These are phyloP conservation scores for Apus apus DNA, from an alignment of 2,113 vertebrate genomes.

Conservation along the genomic window DNA sequence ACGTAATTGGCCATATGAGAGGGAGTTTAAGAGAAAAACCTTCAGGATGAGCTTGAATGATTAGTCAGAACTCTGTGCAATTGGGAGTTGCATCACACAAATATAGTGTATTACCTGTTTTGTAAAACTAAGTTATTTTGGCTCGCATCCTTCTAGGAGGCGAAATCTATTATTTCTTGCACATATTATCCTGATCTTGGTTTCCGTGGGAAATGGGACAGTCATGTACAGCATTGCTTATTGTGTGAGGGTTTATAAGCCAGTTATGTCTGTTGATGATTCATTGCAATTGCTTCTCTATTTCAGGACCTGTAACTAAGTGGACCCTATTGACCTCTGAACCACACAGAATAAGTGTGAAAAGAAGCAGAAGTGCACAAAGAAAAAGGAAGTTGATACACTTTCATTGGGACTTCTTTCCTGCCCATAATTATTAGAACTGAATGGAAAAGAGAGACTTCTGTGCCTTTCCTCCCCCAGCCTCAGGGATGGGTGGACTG, in stretches of 20 bases:
- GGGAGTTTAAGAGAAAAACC: neutral
- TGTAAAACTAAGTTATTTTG: neutral
- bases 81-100: neutral
- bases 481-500: conserved; percentile 51
- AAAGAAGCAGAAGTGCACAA: conserved; percentile 13
- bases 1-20: neutral
- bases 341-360: conserved; percentile 22
- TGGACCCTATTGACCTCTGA: conserved; percentile 38
- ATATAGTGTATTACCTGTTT: neutral
- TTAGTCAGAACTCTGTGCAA: conserved; percentile 16
- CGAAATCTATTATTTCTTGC: neutral
- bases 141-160: neutral
- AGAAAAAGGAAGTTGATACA: conserved; percentile 20
- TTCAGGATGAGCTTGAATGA: neutral
- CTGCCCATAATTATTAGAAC: neutral
- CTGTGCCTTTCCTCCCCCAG: conserved; percentile 14
- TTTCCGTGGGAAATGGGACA: neutral
- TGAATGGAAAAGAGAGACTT: conserved; percentile 23
- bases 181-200: neutral
- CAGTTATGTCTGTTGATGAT: neutral
- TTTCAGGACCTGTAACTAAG: conserved; percentile 50
- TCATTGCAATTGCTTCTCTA: conserved; percentile 41
- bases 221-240: neutral
- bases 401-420: conserved; percentile 17
- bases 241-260: neutral